phyloP scores from a whole-genome alignment of 2,113 vertebrate species.

The Anseranas semipalmata region DNA sequence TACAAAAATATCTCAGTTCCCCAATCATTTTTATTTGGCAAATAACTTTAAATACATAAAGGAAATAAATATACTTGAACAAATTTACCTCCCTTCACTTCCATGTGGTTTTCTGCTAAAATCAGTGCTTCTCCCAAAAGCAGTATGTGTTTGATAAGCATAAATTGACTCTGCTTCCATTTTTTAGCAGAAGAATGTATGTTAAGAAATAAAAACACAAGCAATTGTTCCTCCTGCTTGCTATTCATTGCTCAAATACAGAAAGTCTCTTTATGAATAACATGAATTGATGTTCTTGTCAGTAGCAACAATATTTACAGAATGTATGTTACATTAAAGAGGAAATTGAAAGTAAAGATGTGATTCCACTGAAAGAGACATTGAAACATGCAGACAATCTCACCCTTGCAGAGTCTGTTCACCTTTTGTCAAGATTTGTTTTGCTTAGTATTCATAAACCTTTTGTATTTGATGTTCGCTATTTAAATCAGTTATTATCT shows the following conservation, averaged over 20 bases:
- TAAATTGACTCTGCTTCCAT: not conserved
- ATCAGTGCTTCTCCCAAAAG: not conserved
- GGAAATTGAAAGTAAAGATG: constrained; percentile 53
- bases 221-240: constrained; percentile 22
- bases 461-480: constrained; percentile 39
- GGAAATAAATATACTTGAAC: not conserved
- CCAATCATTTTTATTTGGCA: not conserved
- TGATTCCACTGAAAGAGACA: not conserved
- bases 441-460: constrained; percentile 36
- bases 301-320: constrained; percentile 66
- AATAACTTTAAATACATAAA: not conserved
- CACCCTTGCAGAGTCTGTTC: not conserved
- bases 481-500: constrained; percentile 52
- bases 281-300: constrained; percentile 70
- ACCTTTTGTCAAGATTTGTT: constrained; percentile 39
- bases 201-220: constrained; percentile 31
- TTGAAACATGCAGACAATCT: constrained; percentile 1
- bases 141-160: not conserved
- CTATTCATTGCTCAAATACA: constrained; percentile 46
- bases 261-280: constrained; percentile 60
- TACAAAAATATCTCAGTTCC: not conserved
- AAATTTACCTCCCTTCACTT: not conserved
- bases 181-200: constrained; percentile 3
- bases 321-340: constrained; percentile 52
- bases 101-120: not conserved